phyloP scores from a whole-genome alignment of 92 coral and sea anemone species.

The Actinernus sp. region DNA sequence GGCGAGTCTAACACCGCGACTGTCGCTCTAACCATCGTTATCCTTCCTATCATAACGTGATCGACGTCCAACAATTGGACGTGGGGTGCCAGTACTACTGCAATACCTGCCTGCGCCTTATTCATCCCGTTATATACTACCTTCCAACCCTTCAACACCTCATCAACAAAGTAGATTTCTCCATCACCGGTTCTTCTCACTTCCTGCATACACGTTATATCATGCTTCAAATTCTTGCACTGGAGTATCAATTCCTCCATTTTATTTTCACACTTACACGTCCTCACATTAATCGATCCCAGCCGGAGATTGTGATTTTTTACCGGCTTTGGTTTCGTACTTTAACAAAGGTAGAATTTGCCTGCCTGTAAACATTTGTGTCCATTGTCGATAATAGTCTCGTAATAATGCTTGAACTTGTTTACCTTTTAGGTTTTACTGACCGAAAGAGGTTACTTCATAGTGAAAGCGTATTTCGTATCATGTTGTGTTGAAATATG shows the following conservation, averaged over 20 bases:
- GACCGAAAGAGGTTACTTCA: no score
- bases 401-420: no score
- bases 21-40: conserved; percentile 9
- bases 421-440: no score
- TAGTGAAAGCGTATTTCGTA: no score
- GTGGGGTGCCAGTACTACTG: conserved; percentile 26
- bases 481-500: no score
- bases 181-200: conserved; percentile 6
- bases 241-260: conserved; percentile 1
- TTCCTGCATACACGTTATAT: conserved; percentile 25
- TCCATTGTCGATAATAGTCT: no score
- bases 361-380: no score
- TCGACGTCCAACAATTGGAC: conserved; percentile 19
- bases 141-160: conserved; percentile 19
- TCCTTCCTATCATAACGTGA: conserved; percentile 9
- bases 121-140: conserved; percentile 20
- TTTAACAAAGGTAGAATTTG: no score
- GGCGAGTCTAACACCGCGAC: conserved; percentile 11
- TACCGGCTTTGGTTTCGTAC: not conserved
- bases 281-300: conserved; percentile 4
- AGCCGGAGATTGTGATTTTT: not conserved
- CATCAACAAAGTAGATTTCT: conserved; percentile 18
- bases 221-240: conserved; percentile 14
- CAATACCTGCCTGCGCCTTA: conserved; percentile 25
- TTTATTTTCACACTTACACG: conserved; percentile 17